Conservation (phyloP, 1,140 invertebrate genomes). For the Meloidogyne floridensis region DNA sequence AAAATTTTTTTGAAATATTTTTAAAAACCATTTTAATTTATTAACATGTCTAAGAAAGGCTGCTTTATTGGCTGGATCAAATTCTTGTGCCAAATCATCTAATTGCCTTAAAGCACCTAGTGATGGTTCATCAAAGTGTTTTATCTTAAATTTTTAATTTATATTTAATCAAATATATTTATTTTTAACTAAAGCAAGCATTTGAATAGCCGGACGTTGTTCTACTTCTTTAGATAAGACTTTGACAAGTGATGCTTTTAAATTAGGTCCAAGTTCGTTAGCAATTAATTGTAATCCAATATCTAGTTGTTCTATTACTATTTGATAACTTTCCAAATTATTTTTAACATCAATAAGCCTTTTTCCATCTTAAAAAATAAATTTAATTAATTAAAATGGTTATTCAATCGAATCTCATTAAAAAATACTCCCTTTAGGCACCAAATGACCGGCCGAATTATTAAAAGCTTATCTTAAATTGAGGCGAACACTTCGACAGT, state of each 20-base stretch:
- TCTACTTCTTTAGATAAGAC: slow-evolving; percentile 56
- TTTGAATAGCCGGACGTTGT: slow-evolving; percentile 54
- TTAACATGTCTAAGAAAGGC: slow-evolving; percentile 45
- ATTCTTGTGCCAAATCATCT: slow-evolving; percentile 62
- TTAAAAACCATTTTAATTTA: neutral
- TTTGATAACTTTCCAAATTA: slow-evolving; percentile 66
- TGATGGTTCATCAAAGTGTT: slow-evolving; percentile 63
- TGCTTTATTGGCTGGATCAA: slow-evolving; percentile 60
- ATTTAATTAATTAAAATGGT: neutral
- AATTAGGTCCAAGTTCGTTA: slow-evolving; percentile 56
- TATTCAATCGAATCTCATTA: no score
- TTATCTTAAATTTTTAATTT: slow-evolving; percentile 47
- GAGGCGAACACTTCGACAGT: no score
- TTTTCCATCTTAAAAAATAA: slow-evolving; percentile 58
- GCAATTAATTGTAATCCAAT: slow-evolving; percentile 55
- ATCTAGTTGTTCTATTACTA: slow-evolving; percentile 66
- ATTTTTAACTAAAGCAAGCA: slow-evolving; percentile 52
- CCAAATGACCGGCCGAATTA: no score
- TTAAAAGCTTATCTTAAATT: no score
- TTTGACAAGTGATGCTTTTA: slow-evolving; percentile 55
- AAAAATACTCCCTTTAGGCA: no score
- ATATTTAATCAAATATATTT: neutral
- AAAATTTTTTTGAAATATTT: neutral
- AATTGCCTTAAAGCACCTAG: slow-evolving; percentile 58
- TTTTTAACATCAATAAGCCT: slow-evolving; percentile 67